Conservation (phyloP, 23 tunicate species). For the Halocynthia aurantium region DNA sequence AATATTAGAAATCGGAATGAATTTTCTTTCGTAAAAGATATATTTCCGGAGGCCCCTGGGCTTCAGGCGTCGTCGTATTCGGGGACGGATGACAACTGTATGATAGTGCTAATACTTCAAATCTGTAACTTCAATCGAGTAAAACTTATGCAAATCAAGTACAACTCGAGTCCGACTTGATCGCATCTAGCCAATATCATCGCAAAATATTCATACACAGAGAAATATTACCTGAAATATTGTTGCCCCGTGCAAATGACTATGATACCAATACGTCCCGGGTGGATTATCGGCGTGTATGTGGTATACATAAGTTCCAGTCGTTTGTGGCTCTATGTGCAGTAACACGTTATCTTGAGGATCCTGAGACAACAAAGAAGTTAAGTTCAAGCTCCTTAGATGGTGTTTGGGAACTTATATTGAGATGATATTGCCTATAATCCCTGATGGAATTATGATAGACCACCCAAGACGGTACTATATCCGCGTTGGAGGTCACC, state of each 20-base stretch:
- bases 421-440: no score
- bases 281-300: conserved; percentile 52
- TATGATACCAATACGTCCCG: conserved; percentile 89
- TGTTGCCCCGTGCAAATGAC: conserved; percentile 71
- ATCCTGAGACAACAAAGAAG: conserved; percentile 18
- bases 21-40: no score
- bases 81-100: no score
- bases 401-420: conserved; percentile 1
- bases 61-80: no score
- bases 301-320: conserved; percentile 30
- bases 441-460: no score
- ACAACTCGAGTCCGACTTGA: neutral
- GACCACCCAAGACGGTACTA: no score
- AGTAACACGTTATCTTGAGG: conserved; percentile 73
- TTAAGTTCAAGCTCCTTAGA: neutral
- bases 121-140: neutral
- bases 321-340: conserved; percentile 33
- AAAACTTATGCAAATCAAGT: neutral
- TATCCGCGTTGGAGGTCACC: no score
- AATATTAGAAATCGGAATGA: no score
- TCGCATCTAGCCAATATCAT: neutral
- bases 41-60: no score
- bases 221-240: conserved; percentile 36
- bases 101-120: neutral
- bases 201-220: neutral